Base-by-base conservation (phyloP, 2,113 vertebrate genomes). In the Festucalex cinctus region DNA sequence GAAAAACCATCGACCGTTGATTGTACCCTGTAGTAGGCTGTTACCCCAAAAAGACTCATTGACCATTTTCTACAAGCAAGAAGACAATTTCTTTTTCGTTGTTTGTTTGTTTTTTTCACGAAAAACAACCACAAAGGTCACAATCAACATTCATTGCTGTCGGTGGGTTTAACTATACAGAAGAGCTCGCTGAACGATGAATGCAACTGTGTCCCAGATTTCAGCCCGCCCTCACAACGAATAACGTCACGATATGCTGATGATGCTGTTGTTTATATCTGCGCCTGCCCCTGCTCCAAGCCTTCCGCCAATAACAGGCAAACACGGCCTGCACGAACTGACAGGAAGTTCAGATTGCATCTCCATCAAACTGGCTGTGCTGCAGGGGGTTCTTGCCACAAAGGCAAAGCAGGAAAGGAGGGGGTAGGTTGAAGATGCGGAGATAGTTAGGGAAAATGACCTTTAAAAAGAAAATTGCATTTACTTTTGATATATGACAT, bases 91-190 rank as follows among this genome's bases (percentile, higher is more conserved):
- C 8, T 36, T 37, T 57, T 3, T 57, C 7, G 6, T 9, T n/a
- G 6, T n/a, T n/a, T 49, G 3, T 46, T 17, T 20, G 19, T 37
- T n/a, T 9, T 37, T 10, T 4, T 4, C 6, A 39, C 6, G 1
- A 43, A 63, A 80, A 78, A 66, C 69, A 66, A 71, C 84, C 83
- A 63, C 88, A 89, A 91, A 92, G 91, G 91, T 92, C 90, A 98
- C 97, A 99, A 96, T 98, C 94, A 98, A 98, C 97, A 99, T 99
- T 99, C 97, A 99, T 99, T 99, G 97, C 96, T 99, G 97, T 99
- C 97, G 97, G 97, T 99, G 97, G 97, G 97, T 98, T 98, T 94
- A 92, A 93, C 92, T 93, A 86, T 96, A 90, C 92, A 89, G 93
- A 93, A 93, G 94, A 98, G 94, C 97, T 98, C 97, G 92, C 97